Conservation (phyloP, 2,113 vertebrate genomes). For the Hydropotes inermis region DNA sequence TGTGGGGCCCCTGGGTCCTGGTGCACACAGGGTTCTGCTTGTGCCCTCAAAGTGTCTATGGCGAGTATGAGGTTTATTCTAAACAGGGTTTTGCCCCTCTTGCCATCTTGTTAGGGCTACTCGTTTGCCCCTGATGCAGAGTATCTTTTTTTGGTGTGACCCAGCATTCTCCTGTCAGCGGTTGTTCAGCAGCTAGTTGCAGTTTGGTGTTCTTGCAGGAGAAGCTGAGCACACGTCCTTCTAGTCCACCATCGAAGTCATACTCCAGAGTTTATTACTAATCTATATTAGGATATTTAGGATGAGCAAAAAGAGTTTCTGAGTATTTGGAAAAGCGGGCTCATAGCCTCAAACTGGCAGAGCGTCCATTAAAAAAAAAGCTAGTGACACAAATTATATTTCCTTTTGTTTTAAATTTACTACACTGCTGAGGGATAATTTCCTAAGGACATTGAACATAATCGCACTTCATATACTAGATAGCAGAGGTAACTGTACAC, state of each 20-base stretch:
- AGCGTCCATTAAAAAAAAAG: neutral
- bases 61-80: neutral
- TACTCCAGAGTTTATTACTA: neutral
- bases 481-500: neutral
- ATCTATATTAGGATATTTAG: neutral
- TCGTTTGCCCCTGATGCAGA: neutral
- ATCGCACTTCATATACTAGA: neutral
- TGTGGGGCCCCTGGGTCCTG: neutral
- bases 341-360: neutral
- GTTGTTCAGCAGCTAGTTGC: neutral
- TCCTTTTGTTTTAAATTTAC: neutral
- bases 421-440: neutral
- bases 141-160: neutral
- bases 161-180: neutral
- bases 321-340: neutral
- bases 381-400: neutral
- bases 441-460: neutral
- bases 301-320: neutral
- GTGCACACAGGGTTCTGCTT: neutral
- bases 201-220: neutral
- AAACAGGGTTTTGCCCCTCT: neutral
- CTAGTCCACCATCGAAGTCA: neutral
- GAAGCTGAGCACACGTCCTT: neutral
- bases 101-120: neutral
- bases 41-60: neutral